Conservation (phyloP, 1,140 invertebrate species). For the Drosophila varians region DNA sequence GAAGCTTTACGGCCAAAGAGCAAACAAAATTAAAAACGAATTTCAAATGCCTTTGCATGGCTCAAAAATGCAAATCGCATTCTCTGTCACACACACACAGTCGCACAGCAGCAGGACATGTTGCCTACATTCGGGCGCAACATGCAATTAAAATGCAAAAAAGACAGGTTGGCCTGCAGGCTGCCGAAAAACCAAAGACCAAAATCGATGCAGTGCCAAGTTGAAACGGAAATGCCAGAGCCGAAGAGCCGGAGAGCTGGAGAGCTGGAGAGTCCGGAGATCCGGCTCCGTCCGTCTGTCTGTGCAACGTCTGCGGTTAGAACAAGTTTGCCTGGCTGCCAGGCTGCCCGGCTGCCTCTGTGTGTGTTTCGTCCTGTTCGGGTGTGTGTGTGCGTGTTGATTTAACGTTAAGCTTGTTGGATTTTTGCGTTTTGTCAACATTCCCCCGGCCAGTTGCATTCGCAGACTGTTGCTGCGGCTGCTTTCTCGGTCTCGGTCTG, state of each 20-base stretch:
- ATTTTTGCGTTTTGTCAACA: slow-evolving; percentile 79
- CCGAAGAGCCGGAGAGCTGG: too few relatives aligned
- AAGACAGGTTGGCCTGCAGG: slow-evolving; percentile 34
- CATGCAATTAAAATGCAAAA: slow-evolving; percentile 82
- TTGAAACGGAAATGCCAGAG: slow-evolving; percentile 67
- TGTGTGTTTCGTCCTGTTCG: not conserved
- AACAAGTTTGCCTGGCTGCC: slow-evolving; percentile 53
- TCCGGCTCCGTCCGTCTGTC: slow-evolving; percentile 35
- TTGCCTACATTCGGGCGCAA: slow-evolving; percentile 76
- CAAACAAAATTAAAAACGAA: slow-evolving; percentile 80
- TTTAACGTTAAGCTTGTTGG: slow-evolving; percentile 78
- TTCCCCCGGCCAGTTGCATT: slow-evolving; percentile 61
- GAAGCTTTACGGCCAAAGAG: slow-evolving; percentile 54
- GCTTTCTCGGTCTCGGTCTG: slow-evolving; percentile 31
- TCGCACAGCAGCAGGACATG: slow-evolving; percentile 32
- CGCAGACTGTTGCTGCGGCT: slow-evolving; percentile 46
- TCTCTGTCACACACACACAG: slow-evolving; percentile 14
- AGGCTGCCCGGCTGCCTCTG: slow-evolving; percentile 6
- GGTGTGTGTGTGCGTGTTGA: slow-evolving; percentile 50
- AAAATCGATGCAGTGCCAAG: slow-evolving; percentile 76
- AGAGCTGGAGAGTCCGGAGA: slow-evolving; percentile 13
- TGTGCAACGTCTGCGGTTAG: slow-evolving; percentile 74
- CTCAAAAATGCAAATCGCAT: slow-evolving; percentile 74
- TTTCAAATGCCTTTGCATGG: slow-evolving; percentile 63
- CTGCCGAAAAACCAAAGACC: slow-evolving; percentile 63